phyloP scores from a whole-genome alignment of 1,140 invertebrate species.

The Temnothorax nylanderi region DNA sequence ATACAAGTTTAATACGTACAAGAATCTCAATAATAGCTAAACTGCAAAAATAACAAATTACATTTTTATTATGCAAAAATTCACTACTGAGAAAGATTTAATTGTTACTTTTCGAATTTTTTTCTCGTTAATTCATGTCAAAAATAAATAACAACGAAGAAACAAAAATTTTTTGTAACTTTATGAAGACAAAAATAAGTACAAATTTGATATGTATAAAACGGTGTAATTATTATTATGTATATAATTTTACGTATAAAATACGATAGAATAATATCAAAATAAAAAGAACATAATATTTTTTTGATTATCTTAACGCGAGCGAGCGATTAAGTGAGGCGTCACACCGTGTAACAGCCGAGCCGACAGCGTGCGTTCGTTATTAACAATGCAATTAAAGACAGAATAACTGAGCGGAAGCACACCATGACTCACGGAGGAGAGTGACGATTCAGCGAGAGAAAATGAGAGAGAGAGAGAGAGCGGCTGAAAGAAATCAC shows the following conservation, averaged over 20 bases:
- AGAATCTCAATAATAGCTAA: not conserved
- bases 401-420: slow-evolving; percentile 54
- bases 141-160: not conserved
- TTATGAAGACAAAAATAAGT: not conserved
- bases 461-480: slow-evolving; percentile 60
- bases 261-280: slow-evolving; percentile 4
- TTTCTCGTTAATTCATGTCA: not conserved
- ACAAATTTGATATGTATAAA: not conserved
- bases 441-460: slow-evolving; percentile 61
- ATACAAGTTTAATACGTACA: not conserved
- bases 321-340: slow-evolving; percentile 13
- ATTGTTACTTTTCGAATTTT: not conserved
- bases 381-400: slow-evolving; percentile 46
- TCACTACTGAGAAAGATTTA: not conserved
- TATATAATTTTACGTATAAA: not conserved
- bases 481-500: slow-evolving; percentile 45
- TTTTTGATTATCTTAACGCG: slow-evolving; percentile 14
- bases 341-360: not conserved
- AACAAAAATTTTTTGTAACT: not conserved
- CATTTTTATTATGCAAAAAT: not conserved
- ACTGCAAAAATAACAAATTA: not conserved
- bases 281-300: not conserved
- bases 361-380: slow-evolving; percentile 25
- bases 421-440: slow-evolving; percentile 70
- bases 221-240: not conserved